Base-by-base conservation (phyloP, 2,797 vertebrate genomes). In the Sebastiscus tertius region DNA sequence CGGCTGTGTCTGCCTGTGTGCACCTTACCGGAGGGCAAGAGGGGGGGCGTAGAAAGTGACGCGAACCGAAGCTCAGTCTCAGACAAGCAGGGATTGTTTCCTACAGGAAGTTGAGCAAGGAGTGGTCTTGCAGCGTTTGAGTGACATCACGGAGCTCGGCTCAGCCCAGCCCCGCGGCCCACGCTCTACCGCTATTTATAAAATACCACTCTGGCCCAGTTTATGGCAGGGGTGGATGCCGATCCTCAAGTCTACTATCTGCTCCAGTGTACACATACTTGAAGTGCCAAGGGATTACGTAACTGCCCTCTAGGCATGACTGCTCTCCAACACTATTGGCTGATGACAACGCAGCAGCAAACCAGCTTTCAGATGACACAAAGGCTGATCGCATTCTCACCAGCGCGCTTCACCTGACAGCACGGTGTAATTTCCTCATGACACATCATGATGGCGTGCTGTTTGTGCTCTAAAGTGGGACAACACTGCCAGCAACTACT, bases 21-120 rank as follows among this genome's bases (percentile, higher is more conserved):
- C 76, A 86, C 70, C 72, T 75, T 72, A 76, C 26, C 14, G 33
- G 59, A 89, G 81, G 52, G 59, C 61, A 24, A 22, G 73, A 36
- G 71, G 26, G 62, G 58, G 49, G 46, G 59, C n/a, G 59, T 4
- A 71, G 61, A 77, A 84, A 87, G 87, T 87, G 87, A 91, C 67
- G 31, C 6, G 65, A 62, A 72, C 70, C 10, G 54, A 82, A 72
- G 78, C 82, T 87, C 81, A 61, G 77, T 72, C 93, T 92, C 83
- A 93, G 89, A 96, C 96, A 94, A 92, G 91, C 83, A 84, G 70
- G 85, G 92, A 94, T 94, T 94, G 94, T 96, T 96, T 95, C 86
- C 79, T 86, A 95, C 94, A 96, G 96, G 95, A 96, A 95, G 95
- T 91, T 80, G 74, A 88, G 88, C 81, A 95, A 94, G 96, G 96